Evolutionary conservation across 1,140 invertebrate species (phyloP), one percentile per base, ranked within the genome.

Genomic region (Polypedilum vanderplanki): DNA sequence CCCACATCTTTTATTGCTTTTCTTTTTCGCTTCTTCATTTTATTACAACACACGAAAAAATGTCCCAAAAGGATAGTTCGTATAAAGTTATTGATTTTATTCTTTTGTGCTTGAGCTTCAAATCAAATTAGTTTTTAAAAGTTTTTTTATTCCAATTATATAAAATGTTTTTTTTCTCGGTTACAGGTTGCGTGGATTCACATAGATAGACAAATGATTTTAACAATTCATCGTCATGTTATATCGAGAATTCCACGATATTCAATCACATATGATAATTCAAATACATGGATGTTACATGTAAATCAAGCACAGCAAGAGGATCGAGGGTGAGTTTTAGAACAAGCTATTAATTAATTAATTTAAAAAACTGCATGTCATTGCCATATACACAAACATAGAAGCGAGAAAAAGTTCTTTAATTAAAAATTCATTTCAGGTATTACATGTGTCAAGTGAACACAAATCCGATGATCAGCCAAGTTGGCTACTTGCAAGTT

Each of bases 381-480:
- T 33, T 33, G 24, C 24, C 24, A 33, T 5, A 33, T 33, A 33
- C 24, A 33, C 24, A 33, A 1, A 33, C 24, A 33, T 33, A 33
- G 24, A 33, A 33, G 1, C 1, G 24, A 33, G 24, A 33, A 33
- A 33, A 33, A 33, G 24, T n/a, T n/a, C n/a, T 33, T 24, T 40
- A 73, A 40, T 24, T n/a, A 33, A 73, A n/a, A 7, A 18, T 15
- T 41, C 17, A 41, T 20, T 20, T 41, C 18, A 73, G 24, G 9
- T 93, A 93, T 83, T 96, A 95, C 83, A 94, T 95, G 92, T 94
- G 93, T 82, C 92, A 95, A 86, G 90, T 97, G 75, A 97, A 97
- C 83, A 95, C 95, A n/a, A 93, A 94, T 80, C 95, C 95, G 0
- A 96, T 97, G 93, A 96, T 96, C 76, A 94, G 91, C 80, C 93